Percentiles rank a stretch among this genome's conserved stretches.
Evolutionary conservation across 2,113 vertebrate species (phyloP).

Genomic region (Cyanistes caeruleus): DNA sequence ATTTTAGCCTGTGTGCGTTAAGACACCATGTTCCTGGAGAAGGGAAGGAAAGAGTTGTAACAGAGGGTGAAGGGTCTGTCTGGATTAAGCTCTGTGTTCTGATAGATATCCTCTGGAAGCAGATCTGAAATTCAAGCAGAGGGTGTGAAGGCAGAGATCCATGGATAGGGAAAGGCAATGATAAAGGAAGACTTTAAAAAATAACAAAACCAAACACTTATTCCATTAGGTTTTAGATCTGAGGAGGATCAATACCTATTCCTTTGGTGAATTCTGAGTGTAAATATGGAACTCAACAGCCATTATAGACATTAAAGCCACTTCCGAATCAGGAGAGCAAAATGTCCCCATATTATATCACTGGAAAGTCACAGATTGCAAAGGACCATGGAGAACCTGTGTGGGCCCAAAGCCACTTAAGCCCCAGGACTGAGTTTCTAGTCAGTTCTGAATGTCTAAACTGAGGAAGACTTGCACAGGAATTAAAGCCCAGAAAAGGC

Average conservation of each 20-base stretch:
- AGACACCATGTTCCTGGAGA: rapidly evolving
- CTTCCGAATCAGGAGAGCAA: background rate
- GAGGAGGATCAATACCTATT: background rate
- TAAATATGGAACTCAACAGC: background rate
- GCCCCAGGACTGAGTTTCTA: background rate
- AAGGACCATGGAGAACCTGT: background rate
- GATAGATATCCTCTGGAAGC: background rate
- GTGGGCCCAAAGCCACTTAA: background rate
- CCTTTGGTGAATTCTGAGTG: background rate
- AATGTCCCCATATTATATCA: background rate
- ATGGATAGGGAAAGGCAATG: background rate
- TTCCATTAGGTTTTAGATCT: background rate
- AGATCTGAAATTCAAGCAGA: background rate
- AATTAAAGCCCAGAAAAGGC: background rate
- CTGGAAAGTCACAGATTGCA: background rate
- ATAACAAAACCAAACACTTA: background rate
- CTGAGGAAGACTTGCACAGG: background rate
- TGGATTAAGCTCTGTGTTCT: background rate
- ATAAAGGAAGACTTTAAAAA: background rate
- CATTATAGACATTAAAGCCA: background rate
- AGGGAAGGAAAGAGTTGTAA: background rate
- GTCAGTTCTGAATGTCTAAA: background rate
- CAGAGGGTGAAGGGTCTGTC: background rate
- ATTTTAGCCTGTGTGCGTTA: background rate
- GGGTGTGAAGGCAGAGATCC: background rate